phyloP scores from a whole-genome alignment of 2,113 vertebrate genomes.

The Crotalus viridis region DNA sequence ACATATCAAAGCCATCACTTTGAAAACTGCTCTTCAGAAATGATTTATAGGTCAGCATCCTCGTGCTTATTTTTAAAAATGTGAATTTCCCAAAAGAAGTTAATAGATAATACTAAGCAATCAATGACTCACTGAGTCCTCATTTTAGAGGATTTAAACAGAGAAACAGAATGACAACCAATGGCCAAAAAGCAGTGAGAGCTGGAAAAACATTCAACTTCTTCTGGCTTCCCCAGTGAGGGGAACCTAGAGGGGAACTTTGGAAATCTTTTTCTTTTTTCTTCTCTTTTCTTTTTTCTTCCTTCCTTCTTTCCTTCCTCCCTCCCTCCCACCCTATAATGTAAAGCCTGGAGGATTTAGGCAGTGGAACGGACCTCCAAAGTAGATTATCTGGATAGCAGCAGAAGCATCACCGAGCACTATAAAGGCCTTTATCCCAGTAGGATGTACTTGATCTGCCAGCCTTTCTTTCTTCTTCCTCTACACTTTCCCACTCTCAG shows the following conservation, averaged over 20 bases:
- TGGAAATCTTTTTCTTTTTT: not conserved
- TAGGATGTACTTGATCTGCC: not conserved
- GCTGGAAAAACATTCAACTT: too few species aligned
- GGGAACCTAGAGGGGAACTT: too few species aligned
- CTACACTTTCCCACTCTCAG: not conserved
- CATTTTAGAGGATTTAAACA: too few species aligned
- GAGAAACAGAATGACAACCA: too few species aligned
- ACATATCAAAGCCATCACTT: not conserved
- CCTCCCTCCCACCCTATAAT: not conserved
- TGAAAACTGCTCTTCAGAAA: not conserved
- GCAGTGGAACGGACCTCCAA: not conserved
- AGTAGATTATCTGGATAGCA: not conserved
- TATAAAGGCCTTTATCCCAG: not conserved
- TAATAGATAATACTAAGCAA: not conserved
- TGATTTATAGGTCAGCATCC: not conserved
- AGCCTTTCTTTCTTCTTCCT: not conserved
- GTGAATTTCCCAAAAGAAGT: not conserved
- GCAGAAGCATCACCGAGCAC: not conserved
- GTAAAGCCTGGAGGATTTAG: not conserved
- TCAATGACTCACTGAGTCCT: too few species aligned
- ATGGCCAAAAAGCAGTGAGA: too few species aligned
- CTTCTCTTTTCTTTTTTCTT: not conserved
- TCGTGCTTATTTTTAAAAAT: not conserved
- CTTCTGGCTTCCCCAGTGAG: too few species aligned
- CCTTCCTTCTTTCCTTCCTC: not conserved